These are phyloP conservation scores for Thumatha senex DNA, from an alignment of 2,888 invertebrate species.

Conservation along the genomic window DNA sequence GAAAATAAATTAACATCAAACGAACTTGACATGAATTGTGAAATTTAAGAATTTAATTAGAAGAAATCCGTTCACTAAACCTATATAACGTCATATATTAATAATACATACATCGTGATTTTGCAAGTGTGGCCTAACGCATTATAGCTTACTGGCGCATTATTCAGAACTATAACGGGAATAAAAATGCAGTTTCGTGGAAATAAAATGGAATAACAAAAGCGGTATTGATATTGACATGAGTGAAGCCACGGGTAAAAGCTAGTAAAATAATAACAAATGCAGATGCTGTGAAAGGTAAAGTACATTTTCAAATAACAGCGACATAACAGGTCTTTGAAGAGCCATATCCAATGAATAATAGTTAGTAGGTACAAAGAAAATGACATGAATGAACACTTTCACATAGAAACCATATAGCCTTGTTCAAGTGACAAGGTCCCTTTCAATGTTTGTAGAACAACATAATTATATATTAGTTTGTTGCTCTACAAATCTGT, in stretches of 20 bases:
- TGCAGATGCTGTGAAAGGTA: background rate
- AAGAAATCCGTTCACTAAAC: no score
- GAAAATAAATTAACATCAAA: background rate
- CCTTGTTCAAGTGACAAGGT: conserved; percentile 23
- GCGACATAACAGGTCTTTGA: conserved; percentile 16
- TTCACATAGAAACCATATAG: conserved; percentile 50
- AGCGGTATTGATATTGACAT: background rate
- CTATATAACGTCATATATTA: no score
- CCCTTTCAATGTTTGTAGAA: conserved; percentile 2
- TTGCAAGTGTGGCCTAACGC: background rate
- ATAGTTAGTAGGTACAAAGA: conserved; percentile 26
- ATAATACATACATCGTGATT: no score
- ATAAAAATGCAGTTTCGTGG: no score
- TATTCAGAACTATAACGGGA: no score
- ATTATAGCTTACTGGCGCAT: no score
- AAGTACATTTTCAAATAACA: conserved; percentile 4
- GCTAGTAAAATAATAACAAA: background rate
- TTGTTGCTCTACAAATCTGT: background rate
- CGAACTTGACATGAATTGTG: background rate
- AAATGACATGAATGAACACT: conserved; percentile 33
- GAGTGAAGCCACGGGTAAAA: no score
- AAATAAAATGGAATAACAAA: no score
- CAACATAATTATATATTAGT: background rate
- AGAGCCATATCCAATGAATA: conserved; percentile 32
- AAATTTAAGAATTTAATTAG: background rate